Base-by-base conservation (phyloP, 2,797 vertebrate species). In the Bovichtus variegatus region DNA sequence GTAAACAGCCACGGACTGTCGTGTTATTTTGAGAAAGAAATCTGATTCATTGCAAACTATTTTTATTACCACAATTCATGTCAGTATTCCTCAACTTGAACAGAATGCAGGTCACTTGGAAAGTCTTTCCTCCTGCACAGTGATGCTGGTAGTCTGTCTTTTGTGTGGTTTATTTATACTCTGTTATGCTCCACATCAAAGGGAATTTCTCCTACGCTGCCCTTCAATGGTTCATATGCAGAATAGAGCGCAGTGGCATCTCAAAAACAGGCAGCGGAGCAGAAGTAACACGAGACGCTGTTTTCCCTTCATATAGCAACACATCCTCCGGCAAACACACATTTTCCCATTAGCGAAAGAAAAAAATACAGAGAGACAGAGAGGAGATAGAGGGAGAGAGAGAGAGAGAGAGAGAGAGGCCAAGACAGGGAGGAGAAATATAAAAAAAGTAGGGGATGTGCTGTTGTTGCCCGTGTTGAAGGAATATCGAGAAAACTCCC, bases 101-200 rank as follows among this genome's bases (percentile, higher is more conserved):
- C 47, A 57, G 62, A 71, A 74, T 62, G n/a, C 62, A 78, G 73
- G 38, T 58, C 64, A 58, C 60, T 74, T 54, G 41, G 69, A 53
- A 80, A 77, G 74, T 58, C 64, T 80, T 79, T 70, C 64, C 51
- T 72, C 44, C 51, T 70, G 64, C 66, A 69, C 70, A 63, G 51
- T 36, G 38, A 61, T 74, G 76, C 69, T 58, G 66, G 41, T 58
- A 63, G 61, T 81, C 66, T 21, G 68, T 80, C 83, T 90, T 89
- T 90, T 89, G 79, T 92, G 79, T 64, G 79, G 78, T 76, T 82
- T 93, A 91, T 93, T 87, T 91, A 71, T 85, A 88, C 41, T 81
- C 67, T 70, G 70, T 81, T 87, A 58, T 86, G 58, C 70, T 81
- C 51, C 7, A 3, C 76, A 86, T 92, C 81, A 91, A 92, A 92